These are phyloP conservation scores for Melanostoma mellinum DNA, from an alignment of 2,888 invertebrate genomes.

Conservation along the genomic window DNA sequence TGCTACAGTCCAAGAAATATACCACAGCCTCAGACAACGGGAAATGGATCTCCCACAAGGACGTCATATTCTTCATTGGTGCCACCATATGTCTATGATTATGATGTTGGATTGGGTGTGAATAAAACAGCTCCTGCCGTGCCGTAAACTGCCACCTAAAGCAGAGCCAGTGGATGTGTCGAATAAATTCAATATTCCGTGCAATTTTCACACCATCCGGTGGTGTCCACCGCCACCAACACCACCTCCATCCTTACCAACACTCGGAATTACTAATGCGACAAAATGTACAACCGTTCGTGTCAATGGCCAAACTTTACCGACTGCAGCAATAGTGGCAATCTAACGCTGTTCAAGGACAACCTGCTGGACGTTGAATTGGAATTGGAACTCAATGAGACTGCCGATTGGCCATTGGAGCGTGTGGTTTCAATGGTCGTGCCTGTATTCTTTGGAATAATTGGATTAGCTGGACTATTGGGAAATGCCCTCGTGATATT, in stretches of 20 bases:
- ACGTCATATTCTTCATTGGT: conserved; percentile 25
- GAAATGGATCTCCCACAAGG: conserved; percentile 17
- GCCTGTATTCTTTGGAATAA: conserved; percentile 92
- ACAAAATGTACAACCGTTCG: conserved; percentile 69
- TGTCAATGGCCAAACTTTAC: conserved; percentile 69
- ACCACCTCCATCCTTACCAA: too few relatives aligned
- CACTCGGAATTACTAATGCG: conserved; percentile 44
- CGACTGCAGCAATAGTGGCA: conserved; percentile 61
- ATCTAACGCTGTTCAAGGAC: conserved; percentile 72
- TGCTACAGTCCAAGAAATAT: neutral
- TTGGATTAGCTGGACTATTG: conserved; percentile 92
- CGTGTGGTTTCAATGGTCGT: conserved; percentile 88
- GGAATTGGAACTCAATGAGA: conserved; percentile 80
- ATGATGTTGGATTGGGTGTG: conserved; percentile 25
- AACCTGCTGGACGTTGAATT: conserved; percentile 79
- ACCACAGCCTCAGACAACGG: neutral
- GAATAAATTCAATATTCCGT: conserved; percentile 3
- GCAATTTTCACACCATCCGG: conserved; percentile 45
- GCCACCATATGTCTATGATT: conserved; percentile 23
- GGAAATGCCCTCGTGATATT: conserved; percentile 95
- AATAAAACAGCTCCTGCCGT: conserved; percentile 27
- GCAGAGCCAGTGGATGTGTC: conserved; percentile 23
- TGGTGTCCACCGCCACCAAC: neutral
- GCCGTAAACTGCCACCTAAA: conserved; percentile 49
- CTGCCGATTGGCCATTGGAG: conserved; percentile 83